Percentiles rank a stretch among this genome's conserved stretches.
These are phyloP conservation scores for Styela plicata DNA, from an alignment of 23 tunicate species.

Conservation along the genomic window DNA sequence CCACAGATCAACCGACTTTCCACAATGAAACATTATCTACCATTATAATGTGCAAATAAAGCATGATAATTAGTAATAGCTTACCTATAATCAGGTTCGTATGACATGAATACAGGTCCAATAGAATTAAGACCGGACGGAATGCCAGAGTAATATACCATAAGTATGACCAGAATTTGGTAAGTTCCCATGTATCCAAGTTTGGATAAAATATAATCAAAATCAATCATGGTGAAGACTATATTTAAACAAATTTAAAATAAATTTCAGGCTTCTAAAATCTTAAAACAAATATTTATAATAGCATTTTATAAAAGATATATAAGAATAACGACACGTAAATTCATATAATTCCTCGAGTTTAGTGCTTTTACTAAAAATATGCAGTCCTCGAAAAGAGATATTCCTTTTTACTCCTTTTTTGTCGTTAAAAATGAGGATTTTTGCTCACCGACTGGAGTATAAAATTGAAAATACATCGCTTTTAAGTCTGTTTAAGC, in stretches of 20 bases:
- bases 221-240: slow-evolving; percentile 48
- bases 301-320: not conserved
- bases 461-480: too few species aligned
- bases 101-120: slow-evolving; percentile 69
- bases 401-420: too few species aligned
- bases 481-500: too few species aligned
- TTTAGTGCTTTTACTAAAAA: not conserved
- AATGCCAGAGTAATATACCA: slow-evolving; percentile 67
- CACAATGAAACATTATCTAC: too few species aligned
- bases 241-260: too few species aligned
- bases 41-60: too few species aligned
- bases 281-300: not conserved
- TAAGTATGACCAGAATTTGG: slow-evolving; percentile 45
- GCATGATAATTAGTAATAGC: too few species aligned
- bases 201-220: slow-evolving; percentile 43
- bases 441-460: too few species aligned
- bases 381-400: not conserved
- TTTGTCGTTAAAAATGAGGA: too few species aligned
- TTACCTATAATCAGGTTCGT: slow-evolving; percentile 62
- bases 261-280: not conserved
- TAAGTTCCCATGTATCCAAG: slow-evolving; percentile 66
- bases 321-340: not conserved
- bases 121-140: slow-evolving; percentile 63
- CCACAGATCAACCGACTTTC: too few species aligned
- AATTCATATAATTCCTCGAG: not conserved